phyloP scores from a whole-genome alignment of 2,113 vertebrate species.

The Serinus canaria region DNA sequence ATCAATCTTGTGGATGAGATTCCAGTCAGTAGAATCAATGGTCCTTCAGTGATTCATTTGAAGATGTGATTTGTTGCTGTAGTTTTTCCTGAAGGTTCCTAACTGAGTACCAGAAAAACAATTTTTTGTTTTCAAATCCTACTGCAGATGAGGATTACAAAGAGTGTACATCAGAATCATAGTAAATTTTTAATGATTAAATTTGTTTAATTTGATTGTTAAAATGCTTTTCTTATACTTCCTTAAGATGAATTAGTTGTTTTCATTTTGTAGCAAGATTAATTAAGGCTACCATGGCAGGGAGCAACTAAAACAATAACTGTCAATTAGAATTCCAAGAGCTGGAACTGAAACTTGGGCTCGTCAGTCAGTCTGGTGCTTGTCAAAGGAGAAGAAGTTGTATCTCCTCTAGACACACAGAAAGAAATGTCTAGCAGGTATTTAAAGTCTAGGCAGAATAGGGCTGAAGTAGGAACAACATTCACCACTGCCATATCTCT shows the following conservation, averaged over 20 bases:
- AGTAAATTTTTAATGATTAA: neutral
- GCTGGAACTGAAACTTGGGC: neutral
- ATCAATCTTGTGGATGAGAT: neutral
- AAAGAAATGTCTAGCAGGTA: neutral
- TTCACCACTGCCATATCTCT: neutral
- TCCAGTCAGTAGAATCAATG: neutral
- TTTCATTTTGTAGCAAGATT: neutral
- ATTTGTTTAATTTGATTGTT: neutral
- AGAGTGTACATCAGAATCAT: neutral
- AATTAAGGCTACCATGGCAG: neutral
- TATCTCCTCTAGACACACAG: rapidly evolving
- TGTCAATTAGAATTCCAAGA: neutral
- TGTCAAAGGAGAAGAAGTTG: neutral
- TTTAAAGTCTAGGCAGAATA: neutral
- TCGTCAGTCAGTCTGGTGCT: neutral
- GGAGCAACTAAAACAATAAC: neutral
- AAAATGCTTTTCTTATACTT: neutral
- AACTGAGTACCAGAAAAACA: neutral
- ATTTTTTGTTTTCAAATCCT: neutral
- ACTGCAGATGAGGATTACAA: neutral
- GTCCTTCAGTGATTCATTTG: neutral
- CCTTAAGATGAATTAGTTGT: neutral
- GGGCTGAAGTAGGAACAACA: neutral
- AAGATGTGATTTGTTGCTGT: neutral
- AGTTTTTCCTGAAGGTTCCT: neutral